Conservation (phyloP, 2,888 invertebrate genomes). For the Drosophila kuntzei region DNA sequence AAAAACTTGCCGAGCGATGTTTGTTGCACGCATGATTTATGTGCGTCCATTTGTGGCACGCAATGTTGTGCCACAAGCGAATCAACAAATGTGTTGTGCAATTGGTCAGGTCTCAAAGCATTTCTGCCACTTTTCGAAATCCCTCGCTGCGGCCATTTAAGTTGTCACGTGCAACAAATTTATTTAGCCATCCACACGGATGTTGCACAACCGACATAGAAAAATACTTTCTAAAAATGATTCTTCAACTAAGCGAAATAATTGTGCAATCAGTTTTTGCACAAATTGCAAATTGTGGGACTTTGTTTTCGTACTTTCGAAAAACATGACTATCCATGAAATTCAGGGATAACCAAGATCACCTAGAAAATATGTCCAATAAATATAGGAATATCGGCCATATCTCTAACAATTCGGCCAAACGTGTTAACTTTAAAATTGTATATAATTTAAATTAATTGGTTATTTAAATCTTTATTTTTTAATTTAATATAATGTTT, state of each 20-base stretch:
- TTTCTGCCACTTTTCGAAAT: conserved; percentile 29
- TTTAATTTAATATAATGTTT: no score
- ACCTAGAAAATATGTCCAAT: no score
- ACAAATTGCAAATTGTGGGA: conserved; percentile 1
- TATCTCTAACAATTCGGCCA: no score
- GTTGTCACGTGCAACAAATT: conserved; percentile 69
- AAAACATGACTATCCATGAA: background rate
- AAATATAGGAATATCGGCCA: no score
- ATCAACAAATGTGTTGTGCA: conserved; percentile 62
- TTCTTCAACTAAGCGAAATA: conserved; percentile 23
- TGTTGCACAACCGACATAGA: conserved; percentile 15
- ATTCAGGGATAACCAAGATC: background rate
- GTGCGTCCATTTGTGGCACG: conserved; percentile 62
- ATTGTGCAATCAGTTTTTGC: conserved; percentile 27
- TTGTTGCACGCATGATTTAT: conserved; percentile 69
- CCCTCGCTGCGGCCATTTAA: conserved; percentile 51
- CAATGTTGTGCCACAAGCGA: conserved; percentile 59
- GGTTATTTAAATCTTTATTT: no score
- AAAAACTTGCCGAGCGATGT: conserved; percentile 58
- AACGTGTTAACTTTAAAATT: no score
- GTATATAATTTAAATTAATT: no score
- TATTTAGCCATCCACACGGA: conserved; percentile 32
- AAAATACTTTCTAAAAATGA: conserved; percentile 21
- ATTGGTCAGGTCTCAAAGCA: conserved; percentile 39
- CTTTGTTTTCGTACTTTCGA: background rate